These are phyloP conservation scores for Drosophila pectinifera DNA, from an alignment of 1,140 invertebrate genomes.

Conservation along the genomic window DNA sequence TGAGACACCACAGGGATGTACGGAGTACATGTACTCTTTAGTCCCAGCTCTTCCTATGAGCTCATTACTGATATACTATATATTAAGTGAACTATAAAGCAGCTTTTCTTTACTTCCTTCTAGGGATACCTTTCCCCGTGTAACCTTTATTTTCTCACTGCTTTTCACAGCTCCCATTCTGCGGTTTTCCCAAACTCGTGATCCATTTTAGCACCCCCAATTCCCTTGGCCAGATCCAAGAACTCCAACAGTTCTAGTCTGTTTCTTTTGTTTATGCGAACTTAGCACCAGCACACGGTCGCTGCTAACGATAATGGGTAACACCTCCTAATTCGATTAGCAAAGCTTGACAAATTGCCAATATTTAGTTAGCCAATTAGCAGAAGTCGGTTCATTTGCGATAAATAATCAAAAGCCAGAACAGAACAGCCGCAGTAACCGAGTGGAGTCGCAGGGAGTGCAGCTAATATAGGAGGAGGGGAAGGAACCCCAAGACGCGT, in stretches of 20 bases:
- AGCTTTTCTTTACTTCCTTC: not conserved
- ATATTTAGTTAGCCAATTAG: constrained; percentile 64
- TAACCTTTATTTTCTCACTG: not conserved
- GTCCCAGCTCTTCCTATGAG: not conserved
- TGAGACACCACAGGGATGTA: not conserved
- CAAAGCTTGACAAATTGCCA: constrained; percentile 48
- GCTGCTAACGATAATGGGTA: constrained; percentile 29
- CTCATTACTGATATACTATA: not conserved
- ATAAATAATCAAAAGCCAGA: constrained; percentile 26
- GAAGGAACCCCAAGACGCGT: constrained; percentile 24
- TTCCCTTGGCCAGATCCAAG: constrained; percentile 27
- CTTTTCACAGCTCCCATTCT: not conserved
- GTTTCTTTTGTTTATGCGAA: constrained; percentile 56
- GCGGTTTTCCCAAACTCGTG: constrained; percentile 41
- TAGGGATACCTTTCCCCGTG: too few relatives aligned
- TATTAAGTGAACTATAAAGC: not conserved
- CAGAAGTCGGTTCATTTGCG: constrained; percentile 44
- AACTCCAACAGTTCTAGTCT: constrained; percentile 27
- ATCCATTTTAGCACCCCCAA: constrained; percentile 53
- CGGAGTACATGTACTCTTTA: too few relatives aligned
- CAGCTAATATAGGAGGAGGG: not conserved
- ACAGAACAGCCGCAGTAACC: constrained; percentile 16
- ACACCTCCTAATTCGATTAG: constrained; percentile 69
- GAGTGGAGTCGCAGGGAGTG: constrained; percentile 2
- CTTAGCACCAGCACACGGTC: constrained; percentile 38